phyloP scores from a whole-genome alignment of 2,113 vertebrate genomes.

The Sturnus vulgaris region DNA sequence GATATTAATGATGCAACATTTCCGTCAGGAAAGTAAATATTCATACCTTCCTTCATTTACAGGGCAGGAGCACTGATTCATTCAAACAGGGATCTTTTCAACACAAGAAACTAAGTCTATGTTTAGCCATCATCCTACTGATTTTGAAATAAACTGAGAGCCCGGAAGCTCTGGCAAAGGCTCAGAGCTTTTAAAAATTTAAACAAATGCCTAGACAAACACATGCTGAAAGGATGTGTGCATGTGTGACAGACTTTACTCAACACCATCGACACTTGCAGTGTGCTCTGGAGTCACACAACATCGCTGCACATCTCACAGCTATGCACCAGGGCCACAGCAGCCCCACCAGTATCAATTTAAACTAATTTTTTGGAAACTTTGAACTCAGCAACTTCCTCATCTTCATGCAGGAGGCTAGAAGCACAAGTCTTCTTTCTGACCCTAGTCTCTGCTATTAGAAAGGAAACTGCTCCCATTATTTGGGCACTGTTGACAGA shows the following conservation, averaged over 20 bases:
- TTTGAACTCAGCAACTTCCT: background rate
- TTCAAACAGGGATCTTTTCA: background rate
- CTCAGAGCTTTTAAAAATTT: conserved; percentile 12
- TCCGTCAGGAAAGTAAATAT: conserved; percentile 11
- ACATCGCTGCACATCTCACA: background rate
- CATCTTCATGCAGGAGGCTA: background rate
- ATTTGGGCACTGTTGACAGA: background rate
- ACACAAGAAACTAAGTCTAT: background rate
- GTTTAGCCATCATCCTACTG: background rate
- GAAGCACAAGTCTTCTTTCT: background rate
- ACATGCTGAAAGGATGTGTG: background rate
- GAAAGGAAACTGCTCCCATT: background rate
- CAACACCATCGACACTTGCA: background rate
- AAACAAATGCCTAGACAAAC: background rate
- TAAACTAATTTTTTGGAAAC: background rate
- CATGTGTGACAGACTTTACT: background rate
- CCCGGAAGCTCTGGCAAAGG: background rate
- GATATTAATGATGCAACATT: background rate
- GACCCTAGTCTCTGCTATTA: background rate
- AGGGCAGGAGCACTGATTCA: background rate
- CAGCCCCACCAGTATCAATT: background rate
- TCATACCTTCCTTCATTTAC: background rate
- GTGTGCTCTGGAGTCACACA: background rate
- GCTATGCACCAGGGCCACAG: background rate
- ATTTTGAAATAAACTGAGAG: background rate